These are phyloP conservation scores for Abramis brama DNA, from an alignment of 2,113 vertebrate species.

Conservation along the genomic window DNA sequence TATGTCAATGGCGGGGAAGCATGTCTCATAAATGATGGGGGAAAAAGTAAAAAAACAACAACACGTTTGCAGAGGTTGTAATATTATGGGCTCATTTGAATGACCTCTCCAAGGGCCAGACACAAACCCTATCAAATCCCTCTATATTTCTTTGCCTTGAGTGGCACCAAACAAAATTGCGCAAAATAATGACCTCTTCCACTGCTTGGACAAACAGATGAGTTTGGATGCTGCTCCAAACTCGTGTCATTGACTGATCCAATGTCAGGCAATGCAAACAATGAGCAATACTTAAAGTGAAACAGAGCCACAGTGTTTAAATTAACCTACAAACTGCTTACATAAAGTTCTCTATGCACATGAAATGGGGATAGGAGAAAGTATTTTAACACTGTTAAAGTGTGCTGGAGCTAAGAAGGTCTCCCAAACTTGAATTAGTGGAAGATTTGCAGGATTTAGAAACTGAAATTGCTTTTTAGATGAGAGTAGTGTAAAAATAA, in stretches of 20 bases:
- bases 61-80: too few species aligned
- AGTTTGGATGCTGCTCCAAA: neutral
- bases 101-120: too few species aligned
- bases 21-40: too few species aligned
- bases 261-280: neutral
- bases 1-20: too few species aligned
- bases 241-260: neutral
- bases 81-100: too few species aligned
- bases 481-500: neutral
- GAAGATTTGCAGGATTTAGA: conserved; percentile 4
- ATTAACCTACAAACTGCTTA: neutral
- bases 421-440: neutral
- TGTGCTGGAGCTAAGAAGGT: neutral
- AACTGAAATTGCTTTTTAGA: neutral
- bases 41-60: too few species aligned
- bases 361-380: neutral
- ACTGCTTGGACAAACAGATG: neutral
- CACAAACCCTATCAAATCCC: too few species aligned
- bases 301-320: neutral
- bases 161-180: too few species aligned
- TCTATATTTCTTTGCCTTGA: too few species aligned
- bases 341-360: neutral
- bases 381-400: neutral
- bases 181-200: neutral
- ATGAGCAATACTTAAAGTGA: neutral